Evolutionary conservation across 2,888 invertebrate species (phyloP), one percentile per base, ranked within the genome.

Genomic region (Chaetoderma sp.): DNA sequence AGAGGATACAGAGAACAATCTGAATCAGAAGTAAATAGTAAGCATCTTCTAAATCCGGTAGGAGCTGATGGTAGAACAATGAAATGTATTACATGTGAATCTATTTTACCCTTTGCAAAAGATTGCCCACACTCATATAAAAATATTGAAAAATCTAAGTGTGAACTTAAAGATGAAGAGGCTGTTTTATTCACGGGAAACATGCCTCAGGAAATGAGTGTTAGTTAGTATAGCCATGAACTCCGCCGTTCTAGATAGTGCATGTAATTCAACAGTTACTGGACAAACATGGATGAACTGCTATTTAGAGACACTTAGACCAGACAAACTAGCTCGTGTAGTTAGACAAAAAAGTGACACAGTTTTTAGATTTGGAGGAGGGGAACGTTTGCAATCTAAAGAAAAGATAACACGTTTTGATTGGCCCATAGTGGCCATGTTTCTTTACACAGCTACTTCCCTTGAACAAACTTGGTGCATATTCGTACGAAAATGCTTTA

Each of bases 341-440:
- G 18, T 6, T 16, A 39, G 25, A 8, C 23, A 6, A 1, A 13
- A 57, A 16, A 57, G 57, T 32, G 42, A 57, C 27, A 42, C 23
- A 16, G 44, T 25, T 13, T 57, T 57, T 42, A 57, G 44, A 44
- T 57, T 57, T 57, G 57, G 57, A n/a, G 42, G 57, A 0, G 45
- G 57, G 23, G 4, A 23, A 18, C 16, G 18, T 39, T 44, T 57
- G 2, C 23, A 57, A 23, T 57, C 57, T 16, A 39, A 42, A 30
- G 33, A 42, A 44, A 57, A 13, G 1, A 16, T 57, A 44, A n/a
- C 57, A 36, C 44, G 57, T 42, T n/a, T n/a, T n/a, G n/a, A n/a
- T n/a, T n/a, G n/a, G n/a, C n/a, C n/a, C n/a, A n/a, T n/a, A n/a
- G n/a, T n/a, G n/a, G n/a, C n/a, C n/a, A n/a, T n/a, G n/a, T n/a